Evolutionary conservation across 2,888 invertebrate genomes (phyloP), one percentile per base, ranked within the genome.

Genomic region (Tupiocoris notatus): DNA sequence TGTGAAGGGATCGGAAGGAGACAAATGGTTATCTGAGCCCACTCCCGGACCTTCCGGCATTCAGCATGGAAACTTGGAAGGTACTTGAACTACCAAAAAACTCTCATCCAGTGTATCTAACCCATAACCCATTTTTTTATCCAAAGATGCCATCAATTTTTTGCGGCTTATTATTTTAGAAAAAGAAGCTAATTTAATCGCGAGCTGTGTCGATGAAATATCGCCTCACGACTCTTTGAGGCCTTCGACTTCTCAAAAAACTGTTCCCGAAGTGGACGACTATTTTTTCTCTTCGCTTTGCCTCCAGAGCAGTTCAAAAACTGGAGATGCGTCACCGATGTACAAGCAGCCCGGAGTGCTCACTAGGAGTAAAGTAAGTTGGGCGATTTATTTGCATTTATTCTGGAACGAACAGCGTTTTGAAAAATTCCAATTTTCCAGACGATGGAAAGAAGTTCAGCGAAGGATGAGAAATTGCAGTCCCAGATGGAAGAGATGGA

Each of bases 261-360:
- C 16, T 16, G 39, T 23, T 16, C 73, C 66, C 12, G 12, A 59
- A 20, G 76, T 54, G 54, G 91, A 93, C 23, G 80, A 85, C 6
- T 83, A 85, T 0, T 80, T 84, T 0, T 75, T 77, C 73, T 58
- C 78, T 25, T 59, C 85, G 84, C 78, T 82, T 84, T 16, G 84
- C 82, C 83, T 93, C 16, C 92, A 92, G 81, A 92, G 92, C 81
- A 91, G 91, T 81, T 86, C 61, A n/a, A 79, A 78, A 25, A 39
- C 65, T 20, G 65, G 68, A 12, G 71, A 67, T 23, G 18, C 24
- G 1, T 9, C 58, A 0, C 12, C 21, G 0, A 23, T 25, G 12
- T 16, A 20, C 17, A 67, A 67, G 24, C 39, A 18, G 23, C 18
- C 17, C 6, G 77, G 77, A 21, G 73, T 77, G 12, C 57, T 71